Percentiles rank a stretch among this genome's conserved stretches.
Evolutionary conservation across 2,797 vertebrate genomes (phyloP).

Genomic region (Enteromius fasciolatus): DNA sequence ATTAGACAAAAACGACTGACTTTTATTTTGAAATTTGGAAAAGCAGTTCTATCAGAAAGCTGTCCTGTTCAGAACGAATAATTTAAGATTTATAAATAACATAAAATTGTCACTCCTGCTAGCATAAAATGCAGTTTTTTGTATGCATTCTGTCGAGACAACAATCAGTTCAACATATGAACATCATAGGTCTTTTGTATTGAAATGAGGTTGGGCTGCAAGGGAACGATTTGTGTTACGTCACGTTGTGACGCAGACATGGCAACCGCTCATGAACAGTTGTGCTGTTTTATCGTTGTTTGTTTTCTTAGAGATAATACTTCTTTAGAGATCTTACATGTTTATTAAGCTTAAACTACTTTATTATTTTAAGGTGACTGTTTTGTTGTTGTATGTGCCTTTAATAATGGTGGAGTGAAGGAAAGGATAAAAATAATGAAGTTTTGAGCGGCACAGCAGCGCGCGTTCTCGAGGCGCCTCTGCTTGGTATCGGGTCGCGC

Average conservation of each 20-base stretch:
- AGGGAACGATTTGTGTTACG: background rate
- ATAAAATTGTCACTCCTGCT: too few species aligned
- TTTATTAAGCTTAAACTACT: background rate
- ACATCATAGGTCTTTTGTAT: background rate
- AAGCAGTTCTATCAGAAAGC: background rate
- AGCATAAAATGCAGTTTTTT: background rate
- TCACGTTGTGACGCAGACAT: constrained; percentile 12
- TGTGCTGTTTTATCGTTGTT: constrained; percentile 9
- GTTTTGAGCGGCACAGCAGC: constrained; percentile 30
- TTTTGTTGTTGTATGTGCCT: background rate
- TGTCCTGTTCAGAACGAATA: background rate
- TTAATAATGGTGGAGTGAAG: background rate
- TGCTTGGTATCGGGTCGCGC: background rate
- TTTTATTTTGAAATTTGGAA: background rate
- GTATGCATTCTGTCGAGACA: background rate
- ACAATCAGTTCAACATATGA: background rate
- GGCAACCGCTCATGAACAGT: background rate
- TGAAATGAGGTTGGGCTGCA: background rate
- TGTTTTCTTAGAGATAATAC: background rate
- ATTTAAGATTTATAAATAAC: background rate
- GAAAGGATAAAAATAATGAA: constrained; percentile 13
- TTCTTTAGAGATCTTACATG: background rate
- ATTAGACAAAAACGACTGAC: background rate
- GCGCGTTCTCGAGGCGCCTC: constrained; percentile 3
- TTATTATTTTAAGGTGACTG: background rate